A percentile compares a stretch with the other conserved stretches of the same genome.
These are phyloP conservation scores for Nomada ruficornis DNA, from an alignment of 2,888 invertebrate genomes.

Conservation along the genomic window DNA sequence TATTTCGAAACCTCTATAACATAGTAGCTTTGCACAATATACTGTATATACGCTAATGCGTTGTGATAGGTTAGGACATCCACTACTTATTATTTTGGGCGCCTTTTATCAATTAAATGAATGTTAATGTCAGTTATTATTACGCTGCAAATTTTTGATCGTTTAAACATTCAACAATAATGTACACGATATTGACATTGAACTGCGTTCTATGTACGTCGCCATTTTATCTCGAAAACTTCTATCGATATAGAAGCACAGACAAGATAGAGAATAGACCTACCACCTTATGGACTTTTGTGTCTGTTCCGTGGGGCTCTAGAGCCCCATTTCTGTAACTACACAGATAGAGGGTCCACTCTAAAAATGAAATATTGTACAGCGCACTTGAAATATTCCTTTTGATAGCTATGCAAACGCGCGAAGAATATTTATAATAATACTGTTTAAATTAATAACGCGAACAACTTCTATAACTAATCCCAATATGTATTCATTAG, in stretches of 20 bases:
- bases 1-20: conserved; percentile 6
- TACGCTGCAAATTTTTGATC: neutral
- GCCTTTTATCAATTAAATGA: neutral
- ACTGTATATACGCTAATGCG: neutral
- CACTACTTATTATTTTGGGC: neutral
- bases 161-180: conserved; percentile 13
- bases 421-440: too few species aligned
- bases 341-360: too few species aligned
- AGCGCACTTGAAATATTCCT: too few species aligned
- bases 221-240: conserved; percentile 31
- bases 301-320: too few species aligned
- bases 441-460: too few species aligned
- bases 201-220: conserved; percentile 1
- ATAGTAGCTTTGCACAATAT: neutral
- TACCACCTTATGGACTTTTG: too few species aligned
- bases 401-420: too few species aligned
- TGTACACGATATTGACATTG: conserved; percentile 3
- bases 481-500: too few species aligned
- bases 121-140: neutral
- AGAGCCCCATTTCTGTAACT: too few species aligned
- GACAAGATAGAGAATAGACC: too few species aligned
- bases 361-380: too few species aligned
- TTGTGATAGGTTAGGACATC: conserved; percentile 23
- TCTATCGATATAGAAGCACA: neutral
- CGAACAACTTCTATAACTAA: too few species aligned